Evolutionary conservation across 2,113 vertebrate species (phyloP), one percentile per base, ranked within the genome.

Genomic region (Caloenas nicobarica): DNA sequence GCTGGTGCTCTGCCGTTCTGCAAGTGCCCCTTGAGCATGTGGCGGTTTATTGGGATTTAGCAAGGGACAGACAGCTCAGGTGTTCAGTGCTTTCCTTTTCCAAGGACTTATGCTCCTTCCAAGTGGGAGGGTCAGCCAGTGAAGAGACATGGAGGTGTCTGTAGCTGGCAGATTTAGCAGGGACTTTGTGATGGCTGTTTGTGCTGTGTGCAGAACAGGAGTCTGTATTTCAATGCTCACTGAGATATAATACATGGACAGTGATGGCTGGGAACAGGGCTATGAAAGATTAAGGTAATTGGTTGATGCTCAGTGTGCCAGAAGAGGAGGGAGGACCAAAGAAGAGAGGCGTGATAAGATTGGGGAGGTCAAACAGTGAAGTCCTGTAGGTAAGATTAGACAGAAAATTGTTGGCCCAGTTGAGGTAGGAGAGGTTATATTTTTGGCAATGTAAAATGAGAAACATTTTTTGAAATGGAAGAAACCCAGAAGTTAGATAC

Each of bases 41-140:
- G 53, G 8, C 0, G 2, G 17, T 10, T 60, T 60, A 12, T 6
- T 46, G 62, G 28, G 33, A 34, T 25, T 71, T 48, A 71, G n/a
- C 7, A 17, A 92, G 26, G 62, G 46, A 62, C 40, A 28, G 7
- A 15, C 13, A 81, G 36, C 33, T 58, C 36, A 10, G 38, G 11
- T 48, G 76, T 62, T 57, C 29, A 68, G 14, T 34, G 36, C 5
- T 77, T 88, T 50, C 12, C 13, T 84, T 53, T 38, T 88, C 53
- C 16, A 48, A 61, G 36, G 22, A 18, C 8, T 56, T 81, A 29
- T 15, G 33, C 8, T 23, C 9, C 57, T 80, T 81, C 58, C 23
- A 36, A 53, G 48, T 0, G 1, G 24, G 11, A 46, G 8, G 22
- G 26, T 36, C 12, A 17, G 46, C 1, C 1, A 21, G 13, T 31